Conservation (phyloP, 2,888 invertebrate species). For the Chorisops tibialis region DNA sequence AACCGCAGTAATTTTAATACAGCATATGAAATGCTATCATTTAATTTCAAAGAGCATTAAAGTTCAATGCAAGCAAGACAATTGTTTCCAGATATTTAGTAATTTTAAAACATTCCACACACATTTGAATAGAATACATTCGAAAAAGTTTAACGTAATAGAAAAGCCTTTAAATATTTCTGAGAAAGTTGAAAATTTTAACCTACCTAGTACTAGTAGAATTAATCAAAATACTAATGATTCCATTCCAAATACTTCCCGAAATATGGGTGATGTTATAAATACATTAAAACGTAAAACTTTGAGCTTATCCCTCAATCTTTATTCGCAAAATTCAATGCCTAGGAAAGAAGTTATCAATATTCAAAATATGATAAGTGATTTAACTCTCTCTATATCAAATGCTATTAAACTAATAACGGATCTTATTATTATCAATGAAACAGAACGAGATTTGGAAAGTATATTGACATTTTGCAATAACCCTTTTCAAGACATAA, state of each 20-base stretch:
- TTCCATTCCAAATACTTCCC: too few relatives aligned
- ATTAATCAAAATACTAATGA: not conserved
- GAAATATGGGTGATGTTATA: not conserved
- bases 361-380: not conserved
- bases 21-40: constrained; percentile 24
- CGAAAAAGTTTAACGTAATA: not conserved
- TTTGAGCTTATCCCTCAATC: not conserved
- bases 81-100: constrained; percentile 26
- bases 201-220: not conserved
- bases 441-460: not conserved
- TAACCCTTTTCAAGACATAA: constrained; percentile 28
- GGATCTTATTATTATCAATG: not conserved
- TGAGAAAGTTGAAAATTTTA: not conserved
- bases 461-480: constrained; percentile 13
- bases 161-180: not conserved
- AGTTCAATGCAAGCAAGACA: constrained; percentile 24
- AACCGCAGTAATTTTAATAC: not conserved
- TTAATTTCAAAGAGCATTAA: not conserved
- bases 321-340: not conserved
- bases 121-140: constrained; percentile 24
- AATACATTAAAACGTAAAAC: not conserved
- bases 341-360: not conserved
- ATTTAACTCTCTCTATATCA: not conserved
- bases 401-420: not conserved
- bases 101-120: constrained; percentile 16